Conservation (phyloP, 2,888 invertebrate genomes). For the Sphinx pinastri region DNA sequence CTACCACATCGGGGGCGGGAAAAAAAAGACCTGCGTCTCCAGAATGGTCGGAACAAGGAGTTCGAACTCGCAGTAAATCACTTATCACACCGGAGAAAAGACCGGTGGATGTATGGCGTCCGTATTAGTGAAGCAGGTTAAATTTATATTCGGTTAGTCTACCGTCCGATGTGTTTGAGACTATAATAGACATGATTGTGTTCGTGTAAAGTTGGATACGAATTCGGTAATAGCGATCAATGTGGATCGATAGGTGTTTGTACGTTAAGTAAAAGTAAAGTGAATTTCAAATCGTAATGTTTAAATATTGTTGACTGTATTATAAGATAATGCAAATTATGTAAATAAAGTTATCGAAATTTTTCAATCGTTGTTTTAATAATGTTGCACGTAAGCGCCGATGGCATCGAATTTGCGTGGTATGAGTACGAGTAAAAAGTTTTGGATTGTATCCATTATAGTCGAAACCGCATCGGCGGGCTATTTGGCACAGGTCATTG, state of each 20-base stretch:
- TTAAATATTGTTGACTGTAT: slow-evolving; percentile 82
- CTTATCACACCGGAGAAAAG: slow-evolving; percentile 73
- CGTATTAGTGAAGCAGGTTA: slow-evolving; percentile 80
- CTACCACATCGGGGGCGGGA: slow-evolving; percentile 66
- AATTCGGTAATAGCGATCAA: slow-evolving; percentile 64
- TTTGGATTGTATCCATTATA: slow-evolving; percentile 78
- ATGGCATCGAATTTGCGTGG: slow-evolving; percentile 47
- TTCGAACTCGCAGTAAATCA: slow-evolving; percentile 74
- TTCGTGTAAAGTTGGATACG: slow-evolving; percentile 52
- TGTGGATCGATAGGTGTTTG: slow-evolving; percentile 76
- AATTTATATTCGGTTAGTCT: slow-evolving; percentile 46
- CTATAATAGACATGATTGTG: slow-evolving; percentile 42
- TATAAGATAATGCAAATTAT: slow-evolving; percentile 81
- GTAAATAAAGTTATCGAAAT: slow-evolving; percentile 83
- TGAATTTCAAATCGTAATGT: slow-evolving; percentile 76
- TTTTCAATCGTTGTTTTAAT: slow-evolving; percentile 58
- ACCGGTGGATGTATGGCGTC: slow-evolving; percentile 91
- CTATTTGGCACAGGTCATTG: slow-evolving; percentile 65
- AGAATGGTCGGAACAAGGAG: slow-evolving; percentile 74
- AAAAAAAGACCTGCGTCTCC: slow-evolving; percentile 84
- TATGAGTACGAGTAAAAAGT: slow-evolving; percentile 55
- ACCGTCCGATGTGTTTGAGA: slow-evolving; percentile 61
- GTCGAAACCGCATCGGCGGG: slow-evolving; percentile 63
- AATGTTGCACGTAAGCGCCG: slow-evolving; percentile 7
- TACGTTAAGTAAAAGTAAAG: slow-evolving; percentile 77